phyloP scores from a whole-genome alignment of 2,797 vertebrate species.

The Rhabdomys pumilio region DNA sequence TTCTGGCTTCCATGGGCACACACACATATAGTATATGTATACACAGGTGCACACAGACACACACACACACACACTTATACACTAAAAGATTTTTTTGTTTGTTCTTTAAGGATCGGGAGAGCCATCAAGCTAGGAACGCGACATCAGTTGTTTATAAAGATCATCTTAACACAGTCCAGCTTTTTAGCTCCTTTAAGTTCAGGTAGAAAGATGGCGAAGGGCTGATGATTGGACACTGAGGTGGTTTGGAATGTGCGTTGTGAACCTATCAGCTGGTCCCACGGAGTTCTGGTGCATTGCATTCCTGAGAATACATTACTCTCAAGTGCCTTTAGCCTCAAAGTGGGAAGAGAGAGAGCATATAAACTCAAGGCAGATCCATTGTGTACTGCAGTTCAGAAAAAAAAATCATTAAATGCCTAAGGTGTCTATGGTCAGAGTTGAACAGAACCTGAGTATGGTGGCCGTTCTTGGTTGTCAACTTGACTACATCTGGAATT shows the following conservation, averaged over 20 bases:
- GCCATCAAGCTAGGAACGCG: neutral
- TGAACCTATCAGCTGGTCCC: neutral
- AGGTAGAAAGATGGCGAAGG: neutral
- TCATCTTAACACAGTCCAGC: neutral
- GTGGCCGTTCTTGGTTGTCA: neutral
- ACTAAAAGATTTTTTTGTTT: neutral
- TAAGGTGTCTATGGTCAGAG: neutral
- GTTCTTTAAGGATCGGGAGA: neutral
- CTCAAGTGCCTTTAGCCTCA: neutral
- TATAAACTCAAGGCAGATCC: neutral
- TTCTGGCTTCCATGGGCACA: neutral
- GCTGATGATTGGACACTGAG: neutral
- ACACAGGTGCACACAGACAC: neutral
- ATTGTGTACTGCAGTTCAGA: neutral
- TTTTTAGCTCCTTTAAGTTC: neutral
- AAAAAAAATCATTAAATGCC: neutral
- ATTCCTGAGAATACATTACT: neutral
- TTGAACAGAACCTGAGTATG: neutral
- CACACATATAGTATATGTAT: neutral
- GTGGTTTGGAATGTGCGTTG: too few species aligned
- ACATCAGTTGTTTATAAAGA: neutral
- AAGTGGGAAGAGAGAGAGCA: neutral
- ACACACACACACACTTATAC: neutral
- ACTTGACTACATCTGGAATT: neutral
- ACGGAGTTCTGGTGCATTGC: neutral